A percentile compares a stretch with the other conserved stretches of the same genome.
These are phyloP conservation scores for Machimus rusticus DNA, from an alignment of 2,888 invertebrate species.

Conservation along the genomic window DNA sequence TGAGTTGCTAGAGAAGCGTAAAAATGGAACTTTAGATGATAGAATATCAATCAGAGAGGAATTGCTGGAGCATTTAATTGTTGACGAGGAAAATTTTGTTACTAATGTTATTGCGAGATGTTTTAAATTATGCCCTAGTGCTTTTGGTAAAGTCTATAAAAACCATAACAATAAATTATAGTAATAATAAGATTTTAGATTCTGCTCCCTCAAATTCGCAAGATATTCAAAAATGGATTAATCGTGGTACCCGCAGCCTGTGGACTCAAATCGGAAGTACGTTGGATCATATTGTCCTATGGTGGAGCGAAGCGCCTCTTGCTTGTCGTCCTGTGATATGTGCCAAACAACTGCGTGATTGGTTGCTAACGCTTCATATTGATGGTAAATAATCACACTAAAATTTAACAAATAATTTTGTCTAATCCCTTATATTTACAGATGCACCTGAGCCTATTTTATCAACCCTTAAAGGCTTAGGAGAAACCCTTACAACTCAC, in stretches of 20 bases:
- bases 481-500: constrained; percentile 80
- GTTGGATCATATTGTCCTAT: constrained; percentile 81
- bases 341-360: constrained; percentile 71
- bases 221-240: constrained; percentile 55
- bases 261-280: constrained; percentile 85
- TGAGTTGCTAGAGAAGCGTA: constrained; percentile 39
- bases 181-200: constrained; percentile 31
- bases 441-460: constrained; percentile 74
- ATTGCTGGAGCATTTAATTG: constrained; percentile 71
- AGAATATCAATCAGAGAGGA: constrained; percentile 64
- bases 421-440: constrained; percentile 53
- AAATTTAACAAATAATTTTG: no score
- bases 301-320: constrained; percentile 82
- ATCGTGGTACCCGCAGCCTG: constrained; percentile 62
- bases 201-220: constrained; percentile 45
- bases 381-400: background rate
- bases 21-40: constrained; percentile 43
- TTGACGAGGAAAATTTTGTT: constrained; percentile 74
- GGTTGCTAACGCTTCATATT: constrained; percentile 56
- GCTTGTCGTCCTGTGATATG: constrained; percentile 72
- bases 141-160: constrained; percentile 44
- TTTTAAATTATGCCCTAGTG: constrained; percentile 48
- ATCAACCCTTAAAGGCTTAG: constrained; percentile 76
- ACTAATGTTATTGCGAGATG: constrained; percentile 54
- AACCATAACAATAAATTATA: no score